phyloP scores from a whole-genome alignment of 64 coral and sea anemone species.

The Stichodactyla mertensii region DNA sequence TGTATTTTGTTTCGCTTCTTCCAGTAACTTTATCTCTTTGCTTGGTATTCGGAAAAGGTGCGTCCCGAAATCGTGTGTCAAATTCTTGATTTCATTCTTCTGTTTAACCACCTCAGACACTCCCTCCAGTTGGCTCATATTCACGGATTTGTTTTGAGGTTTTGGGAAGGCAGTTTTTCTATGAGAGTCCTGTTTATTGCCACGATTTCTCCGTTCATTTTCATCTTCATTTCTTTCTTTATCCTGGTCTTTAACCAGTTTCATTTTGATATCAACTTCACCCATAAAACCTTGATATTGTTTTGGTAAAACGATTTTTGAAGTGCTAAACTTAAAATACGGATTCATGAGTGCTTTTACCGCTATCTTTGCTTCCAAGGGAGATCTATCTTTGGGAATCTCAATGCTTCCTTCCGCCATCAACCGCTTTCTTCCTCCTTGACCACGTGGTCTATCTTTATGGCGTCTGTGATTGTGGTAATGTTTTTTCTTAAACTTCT shows the following conservation, averaged over 20 bases:
- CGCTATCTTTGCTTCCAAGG: conserved; percentile 37
- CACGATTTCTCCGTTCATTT: background rate
- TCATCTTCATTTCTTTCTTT: background rate
- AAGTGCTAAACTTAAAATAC: conserved; percentile 9
- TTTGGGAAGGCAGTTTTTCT: background rate
- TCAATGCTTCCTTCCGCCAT: background rate
- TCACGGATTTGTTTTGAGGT: background rate
- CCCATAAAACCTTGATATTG: background rate
- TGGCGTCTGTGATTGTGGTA: background rate
- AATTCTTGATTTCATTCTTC: background rate
- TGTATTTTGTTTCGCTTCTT: background rate
- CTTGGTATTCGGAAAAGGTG: background rate
- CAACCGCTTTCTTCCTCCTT: background rate
- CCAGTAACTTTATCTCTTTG: background rate
- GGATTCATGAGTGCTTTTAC: conserved; percentile 39
- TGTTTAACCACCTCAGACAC: background rate
- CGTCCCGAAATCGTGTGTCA: background rate
- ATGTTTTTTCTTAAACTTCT: background rate
- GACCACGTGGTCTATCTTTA: background rate
- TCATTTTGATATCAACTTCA: background rate
- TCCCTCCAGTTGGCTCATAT: background rate
- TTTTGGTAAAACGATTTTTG: background rate
- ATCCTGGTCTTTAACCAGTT: background rate
- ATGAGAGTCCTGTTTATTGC: background rate
- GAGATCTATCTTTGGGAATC: conserved; percentile 18